Evolutionary conservation across 2,888 invertebrate species (phyloP), one percentile per base, ranked within the genome.

Genomic region (Drosophila diplacantha): DNA sequence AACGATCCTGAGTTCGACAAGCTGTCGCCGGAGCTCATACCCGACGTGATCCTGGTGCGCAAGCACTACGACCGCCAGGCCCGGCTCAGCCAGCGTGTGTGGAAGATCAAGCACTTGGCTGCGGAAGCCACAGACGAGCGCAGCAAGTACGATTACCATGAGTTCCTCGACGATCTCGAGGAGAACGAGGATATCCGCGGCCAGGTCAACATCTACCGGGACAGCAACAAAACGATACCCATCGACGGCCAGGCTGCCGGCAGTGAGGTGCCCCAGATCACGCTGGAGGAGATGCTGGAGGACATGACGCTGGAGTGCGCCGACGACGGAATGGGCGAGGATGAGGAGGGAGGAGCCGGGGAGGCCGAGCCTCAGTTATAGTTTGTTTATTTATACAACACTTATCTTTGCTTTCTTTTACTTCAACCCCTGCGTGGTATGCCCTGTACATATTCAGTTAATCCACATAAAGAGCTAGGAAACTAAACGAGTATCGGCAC

Each of bases 111-210:
- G 82, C 96, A 96, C 87, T 91, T 99, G 87, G 92, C 92, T 0
- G 92, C 92, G 8, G 93, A 93, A 53, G 91, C 90, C 5, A 90
- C 91, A 1, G 91, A 90, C 61, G 91, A 92, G 82, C 92, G 92
- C 29, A 92, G 91, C 52, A 91, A 91, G 72, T 90, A 91, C 79
- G 98, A 98, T 81, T 98, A 96, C 89, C 93, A 94, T 78, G 98
- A 98, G 76, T 99, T 99, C 90, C 90, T 99, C 88, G 97, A 99
- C 79, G 99, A 99, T 85, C 89, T 99, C 71, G 99, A 99, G 88
- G 99, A 99, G 88, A 98, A 99, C 88, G 93, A 93, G 5, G 92
- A 93, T 14, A 91, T 96, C 84, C 91, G 99, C 57, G 95, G 96
- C 85, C 94, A 97, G 86, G 92, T 99, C 50, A 98, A 98, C 87